Base-by-base conservation (phyloP, 2,888 invertebrate species). In the Brachypterus glaber region DNA sequence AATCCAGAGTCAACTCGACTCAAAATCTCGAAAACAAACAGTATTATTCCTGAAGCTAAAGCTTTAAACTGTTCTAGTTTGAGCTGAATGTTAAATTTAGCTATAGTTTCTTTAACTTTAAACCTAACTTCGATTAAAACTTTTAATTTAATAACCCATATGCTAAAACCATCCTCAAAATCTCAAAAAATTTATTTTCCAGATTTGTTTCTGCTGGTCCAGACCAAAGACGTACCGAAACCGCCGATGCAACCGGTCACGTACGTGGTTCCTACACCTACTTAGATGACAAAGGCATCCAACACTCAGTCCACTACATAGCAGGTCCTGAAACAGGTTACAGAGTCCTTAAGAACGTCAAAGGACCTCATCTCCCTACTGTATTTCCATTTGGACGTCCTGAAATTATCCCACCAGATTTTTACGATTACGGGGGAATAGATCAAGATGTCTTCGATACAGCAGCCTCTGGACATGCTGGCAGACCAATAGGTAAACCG, bases 251-350 rank as follows among this genome's bases (percentile, higher is more conserved):
- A 0, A 73, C 74, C 37, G 82, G 82, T 11, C 73, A 83, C 46
- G 82, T 83, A 2, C 67, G 81, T 46, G 85, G 84, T 18, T 81
- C 82, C 0, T 84, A 83, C 66, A 82, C 83, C 1, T 85, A 82
- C 57, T 62, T 84, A 12, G 84, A 84, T 49, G 83, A 84, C 53
- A 82, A 83, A 64, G 83, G 83, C 1, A 76, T 81, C 16, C 82
- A 83, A 58, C 76, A 70, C 39, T 80, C 83, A 0, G 83, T 84
- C 1, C 78, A 84, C 60, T 85, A 85, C 59, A 82, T 80, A 47
- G 84, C 84, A 0, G 84, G 85, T 0, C 82, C 85, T 0, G 80
- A 77, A 44, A 84, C 83, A 31, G 85, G 85, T 1, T 85, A 83
- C 55, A 71, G 82, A 29, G 77, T 84, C 2, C 68, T 84, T 7